Percentiles rank a stretch among this genome's conserved stretches.
phyloP scores from a whole-genome alignment of 2,888 invertebrate genomes.

The Galerucella calmariensis region DNA sequence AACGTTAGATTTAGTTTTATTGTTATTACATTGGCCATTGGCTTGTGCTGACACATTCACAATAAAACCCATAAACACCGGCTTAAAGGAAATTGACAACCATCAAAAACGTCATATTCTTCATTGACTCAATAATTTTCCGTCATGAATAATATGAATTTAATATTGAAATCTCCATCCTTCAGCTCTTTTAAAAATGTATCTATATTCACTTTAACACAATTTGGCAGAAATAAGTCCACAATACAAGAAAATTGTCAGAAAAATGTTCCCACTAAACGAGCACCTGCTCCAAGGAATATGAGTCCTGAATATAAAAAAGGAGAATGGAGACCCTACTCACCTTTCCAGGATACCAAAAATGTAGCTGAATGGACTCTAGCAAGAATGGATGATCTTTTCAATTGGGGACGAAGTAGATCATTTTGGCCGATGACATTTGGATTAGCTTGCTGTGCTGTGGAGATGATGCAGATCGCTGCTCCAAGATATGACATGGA shows the following conservation, averaged over 20 bases:
- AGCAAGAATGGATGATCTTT: constrained; percentile 73
- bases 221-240: background rate
- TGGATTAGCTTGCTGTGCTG: constrained; percentile 76
- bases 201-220: background rate
- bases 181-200: too few relatives aligned
- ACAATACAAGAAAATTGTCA: background rate
- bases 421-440: constrained; percentile 79
- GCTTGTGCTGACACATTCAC: too few relatives aligned
- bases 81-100: too few relatives aligned
- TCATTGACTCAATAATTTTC: too few relatives aligned
- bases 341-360: constrained; percentile 68
- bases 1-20: too few relatives aligned
- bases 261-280: background rate
- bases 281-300: constrained; percentile 33
- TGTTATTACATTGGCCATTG: too few relatives aligned
- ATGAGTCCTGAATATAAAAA: constrained; percentile 42
- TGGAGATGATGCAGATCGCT: constrained; percentile 78
- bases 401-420: constrained; percentile 73
- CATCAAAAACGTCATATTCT: too few relatives aligned
- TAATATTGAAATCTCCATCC: too few relatives aligned
- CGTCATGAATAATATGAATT: background rate
- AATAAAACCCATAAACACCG: too few relatives aligned
- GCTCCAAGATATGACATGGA: constrained; percentile 79
- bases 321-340: constrained; percentile 67
- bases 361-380: constrained; percentile 66